Percentiles rank a stretch among this genome's conserved stretches.
Conservation (phyloP, 2,113 vertebrate genomes). For the Podocnemis expansa region DNA sequence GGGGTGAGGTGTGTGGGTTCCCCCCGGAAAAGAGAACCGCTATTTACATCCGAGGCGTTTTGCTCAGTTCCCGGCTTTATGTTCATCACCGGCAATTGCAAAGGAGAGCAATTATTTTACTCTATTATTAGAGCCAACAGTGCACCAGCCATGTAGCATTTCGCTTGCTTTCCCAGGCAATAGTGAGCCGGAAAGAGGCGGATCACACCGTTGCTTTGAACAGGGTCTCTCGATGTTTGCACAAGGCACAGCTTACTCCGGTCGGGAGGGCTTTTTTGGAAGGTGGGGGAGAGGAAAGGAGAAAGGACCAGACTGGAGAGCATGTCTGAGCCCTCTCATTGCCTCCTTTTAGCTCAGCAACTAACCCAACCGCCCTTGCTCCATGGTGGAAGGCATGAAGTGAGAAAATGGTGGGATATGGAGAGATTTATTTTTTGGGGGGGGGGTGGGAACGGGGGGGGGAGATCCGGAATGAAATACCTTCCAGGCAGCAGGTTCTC, state of each 20-base stretch:
- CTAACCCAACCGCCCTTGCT: slow-evolving; percentile 68
- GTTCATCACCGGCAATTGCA: slow-evolving; percentile 49
- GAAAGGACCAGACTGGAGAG: slow-evolving; percentile 15
- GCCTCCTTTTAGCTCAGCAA: slow-evolving; percentile 70
- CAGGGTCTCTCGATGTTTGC: slow-evolving; percentile 56
- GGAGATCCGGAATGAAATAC: slow-evolving; percentile 82
- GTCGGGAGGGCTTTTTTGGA: slow-evolving; percentile 26
- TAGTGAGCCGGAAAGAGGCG: slow-evolving; percentile 63
- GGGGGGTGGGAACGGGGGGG: slow-evolving; percentile 20
- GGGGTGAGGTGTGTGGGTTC: slow-evolving; percentile 9
- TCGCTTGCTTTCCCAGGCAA: slow-evolving; percentile 56
- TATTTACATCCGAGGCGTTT: not conserved
- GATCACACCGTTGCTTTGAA: slow-evolving; percentile 45
- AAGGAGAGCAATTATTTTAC: slow-evolving; percentile 54
- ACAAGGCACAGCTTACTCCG: slow-evolving; percentile 51
- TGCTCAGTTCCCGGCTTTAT: slow-evolving; percentile 27
- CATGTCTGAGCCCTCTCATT: slow-evolving; percentile 65
- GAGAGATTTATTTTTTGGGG: slow-evolving; percentile 68
- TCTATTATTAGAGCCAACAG: slow-evolving; percentile 26
- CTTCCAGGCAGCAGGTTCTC: slow-evolving; percentile 99
- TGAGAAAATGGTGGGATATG: slow-evolving; percentile 83
- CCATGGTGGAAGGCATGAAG: slow-evolving; percentile 65
- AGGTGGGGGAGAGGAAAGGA: not conserved
- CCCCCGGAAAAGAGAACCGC: slow-evolving; percentile 7
- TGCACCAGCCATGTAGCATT: slow-evolving; percentile 54